phyloP scores from a whole-genome alignment of 2,888 invertebrate species.

The Rhabditoides inermis region DNA sequence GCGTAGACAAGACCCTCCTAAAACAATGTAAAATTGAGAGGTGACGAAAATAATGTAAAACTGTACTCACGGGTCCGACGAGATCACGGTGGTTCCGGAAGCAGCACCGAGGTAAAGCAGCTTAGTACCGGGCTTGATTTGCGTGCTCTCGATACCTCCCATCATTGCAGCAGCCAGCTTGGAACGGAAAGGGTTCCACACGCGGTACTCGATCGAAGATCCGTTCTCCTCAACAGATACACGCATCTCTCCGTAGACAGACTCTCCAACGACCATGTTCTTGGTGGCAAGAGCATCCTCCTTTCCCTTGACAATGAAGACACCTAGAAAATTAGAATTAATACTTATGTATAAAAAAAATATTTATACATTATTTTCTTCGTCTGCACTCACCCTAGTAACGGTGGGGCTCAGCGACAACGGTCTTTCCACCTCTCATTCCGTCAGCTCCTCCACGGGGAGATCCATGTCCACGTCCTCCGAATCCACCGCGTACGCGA shows the following conservation, averaged over 20 bases:
- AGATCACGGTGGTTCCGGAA: slow-evolving; percentile 97
- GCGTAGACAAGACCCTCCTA: slow-evolving; percentile 95
- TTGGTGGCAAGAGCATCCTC: slow-evolving; percentile 91
- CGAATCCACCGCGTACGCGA: slow-evolving; percentile 58
- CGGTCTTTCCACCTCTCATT: slow-evolving; percentile 79
- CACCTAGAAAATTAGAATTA: slow-evolving; percentile 60
- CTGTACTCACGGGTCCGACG: slow-evolving; percentile 78
- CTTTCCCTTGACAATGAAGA: slow-evolving; percentile 93
- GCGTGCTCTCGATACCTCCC: slow-evolving; percentile 89
- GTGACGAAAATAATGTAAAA: background rate
- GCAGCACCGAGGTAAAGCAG: slow-evolving; percentile 95
- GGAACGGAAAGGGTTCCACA: slow-evolving; percentile 98
- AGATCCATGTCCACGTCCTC: slow-evolving; percentile 54
- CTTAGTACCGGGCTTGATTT: slow-evolving; percentile 82
- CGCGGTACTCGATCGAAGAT: slow-evolving; percentile 84
- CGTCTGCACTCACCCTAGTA: slow-evolving; percentile 63
- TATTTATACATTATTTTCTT: too few relatives aligned
- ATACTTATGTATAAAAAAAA: too few relatives aligned
- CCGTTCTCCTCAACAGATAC: slow-evolving; percentile 75
- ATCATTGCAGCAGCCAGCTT: slow-evolving; percentile 96
- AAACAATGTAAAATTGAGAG: slow-evolving; percentile 13
- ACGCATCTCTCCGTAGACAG: slow-evolving; percentile 96
- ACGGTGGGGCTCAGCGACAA: slow-evolving; percentile 88
- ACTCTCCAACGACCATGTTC: slow-evolving; percentile 89
- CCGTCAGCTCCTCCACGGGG: slow-evolving; percentile 46